These are phyloP conservation scores for Drusus annulatus DNA, from an alignment of 1,140 invertebrate species.

Conservation along the genomic window DNA sequence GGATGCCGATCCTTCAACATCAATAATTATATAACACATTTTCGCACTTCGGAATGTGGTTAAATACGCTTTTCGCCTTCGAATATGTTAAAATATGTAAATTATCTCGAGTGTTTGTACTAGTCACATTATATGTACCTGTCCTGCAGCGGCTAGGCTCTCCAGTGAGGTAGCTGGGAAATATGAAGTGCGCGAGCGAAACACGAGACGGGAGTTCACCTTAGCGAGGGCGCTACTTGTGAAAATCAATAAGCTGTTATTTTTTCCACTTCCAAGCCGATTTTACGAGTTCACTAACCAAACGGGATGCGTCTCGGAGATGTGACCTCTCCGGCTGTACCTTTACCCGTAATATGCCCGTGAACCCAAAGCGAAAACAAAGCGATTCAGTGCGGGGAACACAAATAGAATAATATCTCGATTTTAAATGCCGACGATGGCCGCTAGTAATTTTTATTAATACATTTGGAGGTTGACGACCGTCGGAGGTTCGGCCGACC, in stretches of 20 bases:
- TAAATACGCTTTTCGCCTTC: conserved; percentile 35
- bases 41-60: conserved; percentile 36
- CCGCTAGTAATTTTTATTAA: conserved; percentile 32
- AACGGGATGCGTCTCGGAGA: conserved; percentile 39
- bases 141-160: background rate
- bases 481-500: conserved; percentile 15
- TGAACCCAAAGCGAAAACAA: conserved; percentile 31
- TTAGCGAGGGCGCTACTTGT: background rate
- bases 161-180: background rate
- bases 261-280: conserved; percentile 41
- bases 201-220: background rate
- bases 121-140: background rate
- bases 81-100: conserved; percentile 39
- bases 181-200: background rate
- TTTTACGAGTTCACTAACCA: conserved; percentile 45
- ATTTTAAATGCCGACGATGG: conserved; percentile 38
- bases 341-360: conserved; percentile 17
- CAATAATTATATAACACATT: conserved; percentile 13
- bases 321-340: conserved; percentile 34
- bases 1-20: background rate
- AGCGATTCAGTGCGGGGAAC: conserved; percentile 19
- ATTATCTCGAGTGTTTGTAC: conserved; percentile 2
- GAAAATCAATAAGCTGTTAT: conserved; percentile 44
- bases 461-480: conserved; percentile 39
- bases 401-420: conserved; percentile 40